Evolutionary conservation across 1,140 invertebrate genomes (phyloP), one percentile per base, ranked within the genome.

Genomic region (Euwallacea similis): DNA sequence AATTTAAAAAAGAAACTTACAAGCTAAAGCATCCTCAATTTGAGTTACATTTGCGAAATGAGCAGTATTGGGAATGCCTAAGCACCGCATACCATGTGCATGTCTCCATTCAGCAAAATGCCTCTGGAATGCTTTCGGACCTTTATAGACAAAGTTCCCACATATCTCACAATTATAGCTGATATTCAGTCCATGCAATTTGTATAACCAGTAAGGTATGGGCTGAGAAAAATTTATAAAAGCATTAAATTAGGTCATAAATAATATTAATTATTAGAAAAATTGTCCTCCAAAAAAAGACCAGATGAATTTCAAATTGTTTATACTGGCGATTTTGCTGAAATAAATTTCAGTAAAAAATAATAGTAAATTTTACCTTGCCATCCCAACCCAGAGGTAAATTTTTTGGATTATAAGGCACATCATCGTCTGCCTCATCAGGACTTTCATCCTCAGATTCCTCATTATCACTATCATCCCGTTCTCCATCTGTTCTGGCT

Each of bases 71-170:
- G 98, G 98, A 77, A 99, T 99, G 7, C 98, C 97, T 2, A 99
- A 86, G 84, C 98, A 99, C 7, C 96, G 85, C 98, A 99, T 99
- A 13, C 98, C 98, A 83, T 99, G 97, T 42, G 98, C 97, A 84
- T 99, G 98, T 63, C 98, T 86, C 97, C 98, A 99, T 84, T 99
- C 98, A 2, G 97, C 96, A 86, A 99, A 99, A 85, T 99, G 98
- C 62, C 96, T 87, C 82, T 99, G 98, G 82, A 99, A 99, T n/a
- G 98, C 97, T 84, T 99, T 99, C 0, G 98, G 98, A 0, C 98
- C 98, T 84, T 99, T 98, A 83, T 99, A 99, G 0, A 94, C 96
- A 77, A 94, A 98, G 84, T 99, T 99, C n/a, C 98, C 98, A 84
- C 98, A 99, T 72, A 99, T 99, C 83, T 99, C 98, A 83, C 98